Percentiles rank a stretch among this genome's conserved stretches.
phyloP scores from a whole-genome alignment of 2,113 vertebrate genomes.

The Rhinichthys klamathensis region DNA sequence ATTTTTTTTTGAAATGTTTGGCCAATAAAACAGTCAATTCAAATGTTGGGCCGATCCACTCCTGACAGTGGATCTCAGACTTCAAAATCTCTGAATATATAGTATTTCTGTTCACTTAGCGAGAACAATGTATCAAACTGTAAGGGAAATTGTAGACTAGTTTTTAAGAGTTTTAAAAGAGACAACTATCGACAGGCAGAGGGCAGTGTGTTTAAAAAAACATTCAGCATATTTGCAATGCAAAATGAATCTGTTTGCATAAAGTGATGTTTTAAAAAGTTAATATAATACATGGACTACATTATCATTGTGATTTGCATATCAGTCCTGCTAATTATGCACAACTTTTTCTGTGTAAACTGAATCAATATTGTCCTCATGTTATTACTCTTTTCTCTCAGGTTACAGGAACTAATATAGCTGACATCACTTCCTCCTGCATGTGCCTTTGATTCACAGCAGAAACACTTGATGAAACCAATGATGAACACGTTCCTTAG shows the following conservation, averaged over 20 bases:
- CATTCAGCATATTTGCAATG: background rate
- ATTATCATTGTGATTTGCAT: background rate
- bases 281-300: background rate
- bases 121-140: conserved; percentile 54
- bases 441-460: background rate
- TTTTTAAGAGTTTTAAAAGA: background rate
- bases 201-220: background rate
- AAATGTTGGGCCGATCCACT: too few relatives aligned
- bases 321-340: background rate
- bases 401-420: too few relatives aligned
- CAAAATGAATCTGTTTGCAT: background rate
- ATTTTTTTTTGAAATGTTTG: too few relatives aligned
- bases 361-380: background rate
- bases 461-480: background rate
- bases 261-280: background rate
- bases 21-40: too few relatives aligned
- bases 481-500: background rate
- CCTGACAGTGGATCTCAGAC: conserved; percentile 55
- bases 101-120: conserved; percentile 49
- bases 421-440: conserved; percentile 5
- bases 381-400: background rate
- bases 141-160: conserved; percentile 46
- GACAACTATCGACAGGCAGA: background rate
- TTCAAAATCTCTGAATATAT: conserved; percentile 49
- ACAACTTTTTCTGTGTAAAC: background rate